Conservation (phyloP, 1,140 invertebrate genomes). For the Diprion similis region DNA sequence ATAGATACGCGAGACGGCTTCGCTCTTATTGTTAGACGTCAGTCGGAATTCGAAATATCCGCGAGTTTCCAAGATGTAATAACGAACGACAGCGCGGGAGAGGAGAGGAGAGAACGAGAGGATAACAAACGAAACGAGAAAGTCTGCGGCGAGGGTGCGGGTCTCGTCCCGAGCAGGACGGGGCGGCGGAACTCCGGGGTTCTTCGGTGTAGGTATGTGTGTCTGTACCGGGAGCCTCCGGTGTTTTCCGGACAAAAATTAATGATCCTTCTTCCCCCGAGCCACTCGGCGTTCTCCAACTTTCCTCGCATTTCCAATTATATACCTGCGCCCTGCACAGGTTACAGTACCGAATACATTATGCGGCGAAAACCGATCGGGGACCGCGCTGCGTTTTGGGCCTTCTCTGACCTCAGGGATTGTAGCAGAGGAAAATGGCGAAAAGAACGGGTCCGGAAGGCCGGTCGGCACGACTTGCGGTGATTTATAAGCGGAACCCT, state of each 20-base stretch:
- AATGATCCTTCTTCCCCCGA: slow-evolving; percentile 49
- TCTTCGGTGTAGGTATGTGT: background rate
- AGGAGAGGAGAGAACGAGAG: slow-evolving; percentile 26
- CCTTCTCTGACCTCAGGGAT: background rate
- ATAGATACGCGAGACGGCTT: slow-evolving; percentile 23
- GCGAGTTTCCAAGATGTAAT: slow-evolving; percentile 58
- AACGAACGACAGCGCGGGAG: slow-evolving; percentile 53
- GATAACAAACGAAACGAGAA: slow-evolving; percentile 57
- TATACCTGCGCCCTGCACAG: slow-evolving; percentile 28
- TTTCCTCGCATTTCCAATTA: slow-evolving; percentile 57
- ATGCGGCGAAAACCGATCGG: background rate
- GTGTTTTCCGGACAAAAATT: slow-evolving; percentile 50
- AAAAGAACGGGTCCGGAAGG: background rate
- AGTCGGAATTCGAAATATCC: slow-evolving; percentile 60
- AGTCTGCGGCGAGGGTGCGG: slow-evolving; percentile 39
- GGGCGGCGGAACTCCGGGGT: slow-evolving; percentile 21
- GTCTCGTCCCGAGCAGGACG: slow-evolving; percentile 28
- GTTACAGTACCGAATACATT: background rate
- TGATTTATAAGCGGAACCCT: slow-evolving; percentile 53
- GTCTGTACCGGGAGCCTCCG: background rate
- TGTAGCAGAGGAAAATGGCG: background rate
- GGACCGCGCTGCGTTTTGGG: background rate
- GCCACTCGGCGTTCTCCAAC: slow-evolving; percentile 50
- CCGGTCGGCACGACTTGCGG: background rate
- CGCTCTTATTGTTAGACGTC: slow-evolving; percentile 39